Evolutionary conservation across 1,140 invertebrate genomes (phyloP), one percentile per base, ranked within the genome.

Genomic region (Drosophila seguyi): DNA sequence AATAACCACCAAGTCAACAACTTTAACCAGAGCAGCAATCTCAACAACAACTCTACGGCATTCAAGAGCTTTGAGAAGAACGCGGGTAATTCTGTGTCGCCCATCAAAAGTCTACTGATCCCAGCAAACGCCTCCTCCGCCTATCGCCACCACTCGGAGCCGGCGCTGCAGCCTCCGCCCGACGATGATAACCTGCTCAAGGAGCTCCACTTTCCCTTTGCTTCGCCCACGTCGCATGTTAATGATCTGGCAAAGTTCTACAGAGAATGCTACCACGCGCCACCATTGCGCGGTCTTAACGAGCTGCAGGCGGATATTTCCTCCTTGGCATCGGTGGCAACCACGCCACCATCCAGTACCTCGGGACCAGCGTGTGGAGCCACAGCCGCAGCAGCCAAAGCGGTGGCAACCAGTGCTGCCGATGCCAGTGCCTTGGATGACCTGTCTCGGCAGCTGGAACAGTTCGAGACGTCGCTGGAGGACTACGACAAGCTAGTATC

Each of bases 211-310:
- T 94, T 94, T 52, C 94, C 95, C 18, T 95, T 95, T 90, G 94
- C 93, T n/a, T 92, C 91, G 39, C 91, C 86, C 58, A 94, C 94
- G 45, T 94, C 93, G 31, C 92, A 93, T 44, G 90, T 93, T 7
- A 92, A 94, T 60, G 96, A 97, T 91, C 93, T 97, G 59, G 95
- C 96, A 39, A 94, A 95, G 59, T 97, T 97, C 93, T 97, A 96
- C 93, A 93, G 95, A 6, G 96, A 97, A 81, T 97, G 96, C 93
- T 96, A 97, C 92, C 94, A 94, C 81, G 96, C 96, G 7, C 96
- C 96, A 0, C 95, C 95, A 36, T 92, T 97, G 31, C 94, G 95
- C 39, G 91, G 91, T 6, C 94, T 95, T 14, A 96, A 95, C 78
- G 94, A 96, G 67, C 93, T 95, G 13, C 83, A 87, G 25, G 67